Evolutionary conservation across 2,797 vertebrate species (phyloP).

Genomic region (Crocidura indochinensis): DNA sequence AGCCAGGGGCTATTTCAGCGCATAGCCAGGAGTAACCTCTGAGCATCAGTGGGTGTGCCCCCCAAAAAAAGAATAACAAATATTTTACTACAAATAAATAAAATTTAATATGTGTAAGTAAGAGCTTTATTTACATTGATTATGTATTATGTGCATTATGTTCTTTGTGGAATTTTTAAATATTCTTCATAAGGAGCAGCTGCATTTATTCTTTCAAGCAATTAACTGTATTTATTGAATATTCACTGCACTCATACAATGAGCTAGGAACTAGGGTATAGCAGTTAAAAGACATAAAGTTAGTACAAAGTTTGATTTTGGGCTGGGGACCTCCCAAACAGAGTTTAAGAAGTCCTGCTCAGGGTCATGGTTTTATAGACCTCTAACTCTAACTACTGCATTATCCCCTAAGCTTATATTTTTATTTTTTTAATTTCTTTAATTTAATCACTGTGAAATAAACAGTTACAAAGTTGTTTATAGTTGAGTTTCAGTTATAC

Average conservation of each 20-base stretch:
- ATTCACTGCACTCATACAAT: neutral
- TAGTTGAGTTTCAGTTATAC: too few species aligned
- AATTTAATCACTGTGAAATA: too few species aligned
- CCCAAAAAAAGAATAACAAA: neutral
- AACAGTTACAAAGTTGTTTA: too few species aligned
- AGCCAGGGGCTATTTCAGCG: too few species aligned
- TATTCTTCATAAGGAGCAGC: neutral
- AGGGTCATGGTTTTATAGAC: too few species aligned
- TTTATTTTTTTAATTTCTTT: too few species aligned
- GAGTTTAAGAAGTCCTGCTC: too few species aligned
- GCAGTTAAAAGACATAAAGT: neutral
- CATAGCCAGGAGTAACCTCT: too few species aligned
- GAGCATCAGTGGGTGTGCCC: too few species aligned
- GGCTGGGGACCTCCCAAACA: too few species aligned
- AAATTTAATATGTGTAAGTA: neutral
- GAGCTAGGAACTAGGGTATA: neutral
- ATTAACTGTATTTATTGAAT: conserved; percentile 7
- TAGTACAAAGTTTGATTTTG: neutral
- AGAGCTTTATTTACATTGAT: neutral
- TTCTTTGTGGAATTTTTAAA: neutral
- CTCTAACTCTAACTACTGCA: too few species aligned
- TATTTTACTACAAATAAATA: neutral
- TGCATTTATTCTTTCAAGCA: neutral
- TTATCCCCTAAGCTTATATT: too few species aligned
- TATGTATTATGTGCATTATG: neutral